Percentiles rank a stretch among this genome's conserved stretches.
Conservation (phyloP, 2,888 invertebrate species). For the Arenicola marina region DNA sequence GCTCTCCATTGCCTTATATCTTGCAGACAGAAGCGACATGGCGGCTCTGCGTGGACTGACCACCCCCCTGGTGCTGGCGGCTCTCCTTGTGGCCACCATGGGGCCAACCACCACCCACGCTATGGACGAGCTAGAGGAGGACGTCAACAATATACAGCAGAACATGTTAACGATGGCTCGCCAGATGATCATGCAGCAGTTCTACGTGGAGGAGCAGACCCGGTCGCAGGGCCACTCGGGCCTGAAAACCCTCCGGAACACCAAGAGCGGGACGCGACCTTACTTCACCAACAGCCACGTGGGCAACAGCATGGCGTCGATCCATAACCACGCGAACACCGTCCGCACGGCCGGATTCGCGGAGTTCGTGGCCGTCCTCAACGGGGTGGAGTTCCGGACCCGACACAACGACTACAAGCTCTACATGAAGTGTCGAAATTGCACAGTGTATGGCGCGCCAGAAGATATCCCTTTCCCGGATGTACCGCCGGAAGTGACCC, state of each 20-base stretch:
- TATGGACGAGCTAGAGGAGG: too few relatives aligned
- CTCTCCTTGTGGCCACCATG: too few relatives aligned
- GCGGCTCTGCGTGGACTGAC: too few relatives aligned
- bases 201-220: constrained; percentile 17
- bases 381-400: constrained; percentile 48
- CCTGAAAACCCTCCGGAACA: constrained; percentile 9
- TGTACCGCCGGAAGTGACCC: too few relatives aligned
- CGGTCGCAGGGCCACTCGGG: constrained; percentile 27
- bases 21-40: too few relatives aligned
- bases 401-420: constrained; percentile 50
- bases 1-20: too few relatives aligned
- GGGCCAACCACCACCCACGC: too few relatives aligned
- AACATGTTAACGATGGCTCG: too few relatives aligned
- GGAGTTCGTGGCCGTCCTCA: constrained; percentile 41
- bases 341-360: constrained; percentile 40
- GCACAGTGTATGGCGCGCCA: constrained; percentile 30
- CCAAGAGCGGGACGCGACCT: constrained; percentile 28
- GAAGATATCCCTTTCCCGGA: too few relatives aligned
- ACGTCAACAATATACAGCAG: too few relatives aligned
- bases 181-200: constrained; percentile 17
- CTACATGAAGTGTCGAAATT: constrained; percentile 26
- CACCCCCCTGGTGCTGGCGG: too few relatives aligned
- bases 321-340: constrained; percentile 49
- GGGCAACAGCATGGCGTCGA: constrained; percentile 28
- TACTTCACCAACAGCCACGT: constrained; percentile 34